Base-by-base conservation (phyloP, 2,113 vertebrate species). In the Melospiza georgiana region DNA sequence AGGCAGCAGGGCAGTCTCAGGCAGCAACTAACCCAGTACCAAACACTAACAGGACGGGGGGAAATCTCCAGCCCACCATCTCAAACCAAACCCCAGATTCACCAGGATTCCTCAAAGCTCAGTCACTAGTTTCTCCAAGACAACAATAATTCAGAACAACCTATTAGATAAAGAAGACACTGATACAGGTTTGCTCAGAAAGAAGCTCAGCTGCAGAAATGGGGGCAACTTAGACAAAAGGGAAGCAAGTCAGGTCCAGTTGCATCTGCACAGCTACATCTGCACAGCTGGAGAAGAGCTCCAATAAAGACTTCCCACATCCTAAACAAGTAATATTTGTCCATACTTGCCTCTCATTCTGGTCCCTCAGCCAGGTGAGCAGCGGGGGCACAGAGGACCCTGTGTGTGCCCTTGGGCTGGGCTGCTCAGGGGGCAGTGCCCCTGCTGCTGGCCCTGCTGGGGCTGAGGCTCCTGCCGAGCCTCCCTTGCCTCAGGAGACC, bases 401-500 rank as follows among this genome's bases (percentile, higher is more conserved):
- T 39, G 30, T 0, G 0, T 11, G 30, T 21, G 14, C 24, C n/a
- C 43, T 54, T 5, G 7, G 35, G 6, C 31, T 2, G 5, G 33
- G 63, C n/a, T 72, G 35, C 75, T 48, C n/a, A 28, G 61, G 44
- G 61, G 25, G 28, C 15, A 5, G 16, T 12, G 68, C 12, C 27
- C 2, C 66, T 48, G 76, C 58, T 55, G 48, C 44, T 87, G 62
- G 28, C 46, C 23, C 44, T 82, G 24, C 16, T 20, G 11, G 39
- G 46, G 27, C 75, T 82, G 58, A 24, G 62, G 44, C 31, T 49
- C 3, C 2, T 43, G 78, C 61, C 0, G 0, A 51, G 52, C 54
- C 17, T 46, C 33, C 65, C 51, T 66, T 0, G 0, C n/a, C 46
- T 58, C 2, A 1, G 7, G 39, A 57, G 54, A 57, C 12, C 30